Evolutionary conservation across 2,888 invertebrate species (phyloP), one percentile per base, ranked within the genome.

Genomic region (Caenorhabditis japonica): DNA sequence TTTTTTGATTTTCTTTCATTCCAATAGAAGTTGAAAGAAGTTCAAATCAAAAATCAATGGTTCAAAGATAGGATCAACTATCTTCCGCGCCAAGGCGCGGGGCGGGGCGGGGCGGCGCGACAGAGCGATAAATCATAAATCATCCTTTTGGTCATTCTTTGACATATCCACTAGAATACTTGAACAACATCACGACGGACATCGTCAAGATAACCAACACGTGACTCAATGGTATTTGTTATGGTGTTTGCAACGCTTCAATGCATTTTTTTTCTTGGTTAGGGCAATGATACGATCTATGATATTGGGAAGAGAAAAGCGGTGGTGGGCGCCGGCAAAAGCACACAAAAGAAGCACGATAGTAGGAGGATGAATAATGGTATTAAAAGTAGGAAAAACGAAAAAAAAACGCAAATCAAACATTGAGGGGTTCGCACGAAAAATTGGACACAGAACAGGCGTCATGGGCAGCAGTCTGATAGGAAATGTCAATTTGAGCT

Each of bases 11-110:
- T 30, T 30, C 30, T 7, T 10, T 7, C 30, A 30, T 10, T 10
- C 30, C 30, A 30, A 10, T 10, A 30, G 30, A 7, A 30, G 30
- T n/a, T n/a, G n/a, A n/a, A 55, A 55, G 47, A 55, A 56, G 66
- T 56, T 58, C 66, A 58, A 30, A 66, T 66, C 66, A 66, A 66
- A 66, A 66, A 56, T 66, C 66, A 66, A 56, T 66, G 66, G 66
- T 66, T 66, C 66, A 66, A 66, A 66, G 66, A 56, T 51, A 56
- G 56, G 56, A 58, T 66, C 66, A 66, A 41, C 7, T 30, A 7
- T 10, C n/a, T n/a, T n/a, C n/a, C n/a, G n/a, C n/a, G n/a, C n/a
- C n/a, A n/a, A n/a, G n/a, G n/a, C n/a, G n/a, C n/a, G n/a, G n/a
- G n/a, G n/a, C n/a, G n/a, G n/a, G n/a, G n/a, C n/a, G n/a, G n/a